A percentile compares a stretch with the other conserved stretches of the same genome.
phyloP scores from a whole-genome alignment of 2,888 invertebrate species.

The Busseola fusca region DNA sequence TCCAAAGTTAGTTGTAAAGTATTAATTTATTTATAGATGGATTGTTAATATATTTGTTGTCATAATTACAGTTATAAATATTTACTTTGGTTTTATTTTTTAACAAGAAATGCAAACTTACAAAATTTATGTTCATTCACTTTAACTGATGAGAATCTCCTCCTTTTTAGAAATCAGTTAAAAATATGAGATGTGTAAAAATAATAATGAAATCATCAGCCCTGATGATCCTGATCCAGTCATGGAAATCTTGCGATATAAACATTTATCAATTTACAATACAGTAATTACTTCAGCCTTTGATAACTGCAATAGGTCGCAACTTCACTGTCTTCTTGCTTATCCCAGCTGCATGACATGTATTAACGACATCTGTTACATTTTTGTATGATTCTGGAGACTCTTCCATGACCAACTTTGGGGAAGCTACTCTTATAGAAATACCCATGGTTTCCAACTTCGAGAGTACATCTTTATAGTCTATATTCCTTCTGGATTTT shows the following conservation, averaged over 20 bases:
- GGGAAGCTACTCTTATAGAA: constrained; percentile 98
- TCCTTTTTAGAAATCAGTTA: background rate
- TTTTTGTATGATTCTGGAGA: constrained; percentile 99
- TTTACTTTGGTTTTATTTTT: constrained; percentile 46
- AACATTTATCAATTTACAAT: constrained; percentile 10
- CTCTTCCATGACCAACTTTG: constrained; percentile 99
- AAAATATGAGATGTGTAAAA: constrained; percentile 11
- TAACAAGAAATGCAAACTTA: constrained; percentile 43
- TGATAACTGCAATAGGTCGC: constrained; percentile 99
- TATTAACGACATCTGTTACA: constrained; percentile 99
- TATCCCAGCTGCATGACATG: constrained; percentile 99
- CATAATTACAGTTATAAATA: constrained; percentile 60
- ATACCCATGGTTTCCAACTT: constrained; percentile 96
- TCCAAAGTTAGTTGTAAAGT: constrained; percentile 78
- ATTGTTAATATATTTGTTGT: constrained; percentile 71
- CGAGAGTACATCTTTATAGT: constrained; percentile 96
- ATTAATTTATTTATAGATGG: constrained; percentile 80
- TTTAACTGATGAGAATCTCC: constrained; percentile 17
- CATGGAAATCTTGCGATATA: constrained; percentile 15
- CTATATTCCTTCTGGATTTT: constrained; percentile 98
- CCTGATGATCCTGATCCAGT: constrained; percentile 8
- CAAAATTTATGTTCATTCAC: constrained; percentile 31
- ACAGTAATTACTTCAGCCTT: constrained; percentile 91
- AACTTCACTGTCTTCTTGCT: constrained; percentile 99
- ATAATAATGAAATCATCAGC: constrained; percentile 25